Percentiles rank a stretch among this genome's conserved stretches.
Evolutionary conservation across 2,113 vertebrate species (phyloP).

Genomic region (Mus spicilegus): DNA sequence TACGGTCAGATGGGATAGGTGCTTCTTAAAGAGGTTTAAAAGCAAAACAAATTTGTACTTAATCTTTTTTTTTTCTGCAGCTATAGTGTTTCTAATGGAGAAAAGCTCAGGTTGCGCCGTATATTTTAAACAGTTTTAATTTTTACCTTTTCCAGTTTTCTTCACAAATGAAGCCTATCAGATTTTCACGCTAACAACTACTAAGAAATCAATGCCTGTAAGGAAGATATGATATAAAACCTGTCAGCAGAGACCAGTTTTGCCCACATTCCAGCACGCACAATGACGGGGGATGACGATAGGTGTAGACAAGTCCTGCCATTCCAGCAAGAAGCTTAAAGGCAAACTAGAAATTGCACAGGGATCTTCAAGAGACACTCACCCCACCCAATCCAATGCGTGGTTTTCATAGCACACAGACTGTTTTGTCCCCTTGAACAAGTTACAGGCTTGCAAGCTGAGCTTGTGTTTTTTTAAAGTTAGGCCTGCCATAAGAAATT

Average conservation of each 20-base stretch:
- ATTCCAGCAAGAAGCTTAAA: constrained; percentile 81
- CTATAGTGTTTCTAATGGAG: constrained; percentile 88
- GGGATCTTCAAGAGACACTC: constrained; percentile 69
- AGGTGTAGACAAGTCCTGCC: constrained; percentile 73
- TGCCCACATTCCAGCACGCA: constrained; percentile 77
- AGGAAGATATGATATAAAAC: constrained; percentile 73
- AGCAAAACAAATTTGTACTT: constrained; percentile 91
- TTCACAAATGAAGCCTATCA: constrained; percentile 77
- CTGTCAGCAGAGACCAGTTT: constrained; percentile 76
- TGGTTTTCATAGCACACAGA: constrained; percentile 51
- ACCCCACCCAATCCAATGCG: not conserved
- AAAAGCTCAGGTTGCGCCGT: constrained; percentile 87
- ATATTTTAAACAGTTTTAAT: constrained; percentile 88
- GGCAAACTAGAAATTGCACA: constrained; percentile 80
- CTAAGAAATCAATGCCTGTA: constrained; percentile 76
- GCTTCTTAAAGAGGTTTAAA: constrained; percentile 90
- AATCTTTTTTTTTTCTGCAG: constrained; percentile 85
- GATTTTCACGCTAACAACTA: constrained; percentile 80
- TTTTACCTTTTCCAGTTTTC: constrained; percentile 74
- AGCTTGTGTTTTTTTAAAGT: constrained; percentile 40
- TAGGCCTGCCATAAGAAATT: constrained; percentile 69
- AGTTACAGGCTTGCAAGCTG: constrained; percentile 38
- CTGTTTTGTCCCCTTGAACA: constrained; percentile 55
- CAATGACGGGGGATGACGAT: constrained; percentile 71
- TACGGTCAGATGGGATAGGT: constrained; percentile 89